Evolutionary conservation across 2,888 invertebrate species (phyloP).

Genomic region (Polylopha cassiicola): DNA sequence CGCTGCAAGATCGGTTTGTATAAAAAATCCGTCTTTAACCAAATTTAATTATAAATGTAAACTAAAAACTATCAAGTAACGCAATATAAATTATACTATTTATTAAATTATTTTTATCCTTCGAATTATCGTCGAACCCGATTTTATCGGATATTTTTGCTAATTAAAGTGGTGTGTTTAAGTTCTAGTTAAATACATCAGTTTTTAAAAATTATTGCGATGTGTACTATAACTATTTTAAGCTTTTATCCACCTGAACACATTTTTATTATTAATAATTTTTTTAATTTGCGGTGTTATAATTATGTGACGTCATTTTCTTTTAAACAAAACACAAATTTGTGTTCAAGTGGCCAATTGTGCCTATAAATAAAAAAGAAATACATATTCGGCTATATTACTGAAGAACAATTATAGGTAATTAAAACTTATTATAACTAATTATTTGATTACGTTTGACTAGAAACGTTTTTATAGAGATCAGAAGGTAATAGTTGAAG

Average conservation of each 20-base stretch:
- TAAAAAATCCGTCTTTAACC: too few species aligned
- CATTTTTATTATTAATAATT: slow-evolving; percentile 5
- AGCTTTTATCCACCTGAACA: slow-evolving; percentile 22
- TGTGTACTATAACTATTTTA: slow-evolving; percentile 17
- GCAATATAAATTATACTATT: too few species aligned
- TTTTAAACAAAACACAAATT: slow-evolving; percentile 18
- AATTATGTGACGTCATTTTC: too few species aligned
- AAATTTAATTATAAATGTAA: too few species aligned
- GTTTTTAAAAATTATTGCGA: slow-evolving; percentile 17
- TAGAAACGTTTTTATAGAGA: slow-evolving; percentile 69
- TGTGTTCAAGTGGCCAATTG: slow-evolving; percentile 34
- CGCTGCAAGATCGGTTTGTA: too few species aligned
- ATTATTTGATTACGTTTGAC: slow-evolving; percentile 62
- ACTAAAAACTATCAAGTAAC: too few species aligned
- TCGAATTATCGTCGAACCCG: slow-evolving; percentile 19
- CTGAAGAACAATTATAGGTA: slow-evolving; percentile 46
- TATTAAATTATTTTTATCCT: too few species aligned
- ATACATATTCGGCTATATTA: slow-evolving; percentile 35
- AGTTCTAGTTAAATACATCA: too few species aligned
- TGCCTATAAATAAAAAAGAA: slow-evolving; percentile 36
- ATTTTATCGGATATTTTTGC: slow-evolving; percentile 37
- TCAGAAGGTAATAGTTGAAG: slow-evolving; percentile 32
- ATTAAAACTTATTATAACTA: slow-evolving; percentile 35
- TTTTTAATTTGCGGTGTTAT: too few species aligned
- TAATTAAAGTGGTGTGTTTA: too few species aligned